These are phyloP conservation scores for Dimorphilus gyrociliatus DNA, from an alignment of 2,888 invertebrate genomes.

Conservation along the genomic window DNA sequence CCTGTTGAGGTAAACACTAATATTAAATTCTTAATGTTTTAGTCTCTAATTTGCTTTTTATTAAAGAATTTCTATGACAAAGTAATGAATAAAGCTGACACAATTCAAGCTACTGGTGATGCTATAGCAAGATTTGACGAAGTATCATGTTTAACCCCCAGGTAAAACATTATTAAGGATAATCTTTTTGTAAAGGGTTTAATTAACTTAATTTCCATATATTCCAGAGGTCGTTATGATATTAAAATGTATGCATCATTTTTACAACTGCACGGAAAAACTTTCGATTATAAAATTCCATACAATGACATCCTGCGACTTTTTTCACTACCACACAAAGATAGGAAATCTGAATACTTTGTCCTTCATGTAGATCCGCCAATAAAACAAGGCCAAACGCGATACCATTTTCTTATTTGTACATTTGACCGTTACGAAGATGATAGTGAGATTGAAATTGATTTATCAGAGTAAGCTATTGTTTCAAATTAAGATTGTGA, in stretches of 20 bases:
- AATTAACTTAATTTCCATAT: too few relatives aligned
- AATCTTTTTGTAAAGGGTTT: too few relatives aligned
- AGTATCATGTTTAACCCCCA: conserved; percentile 91
- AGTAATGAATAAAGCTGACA: conserved; percentile 90
- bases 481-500: too few relatives aligned
- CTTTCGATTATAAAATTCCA: conserved; percentile 98
- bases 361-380: conserved; percentile 64
- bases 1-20: conserved; percentile 49
- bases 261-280: conserved; percentile 87
- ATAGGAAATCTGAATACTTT: conserved; percentile 47
- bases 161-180: conserved; percentile 43
- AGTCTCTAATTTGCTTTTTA: conserved; percentile 1
- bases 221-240: conserved; percentile 79
- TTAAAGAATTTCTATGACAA: conserved; percentile 77
- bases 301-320: conserved; percentile 85
- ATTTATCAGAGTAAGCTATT: conserved; percentile 68
- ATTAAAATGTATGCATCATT: conserved; percentile 82
- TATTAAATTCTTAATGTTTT: not conserved
- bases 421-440: conserved; percentile 89
- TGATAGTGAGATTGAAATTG: conserved; percentile 72
- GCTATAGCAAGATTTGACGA: conserved; percentile 92
- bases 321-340: conserved; percentile 88
- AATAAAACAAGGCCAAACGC: conserved; percentile 95
- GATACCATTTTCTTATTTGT: conserved; percentile 87
- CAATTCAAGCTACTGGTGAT: conserved; percentile 91